Evolutionary conservation across 2,113 vertebrate genomes (phyloP), one percentile per base, ranked within the genome.

Genomic region (Tylochromis polylepis): DNA sequence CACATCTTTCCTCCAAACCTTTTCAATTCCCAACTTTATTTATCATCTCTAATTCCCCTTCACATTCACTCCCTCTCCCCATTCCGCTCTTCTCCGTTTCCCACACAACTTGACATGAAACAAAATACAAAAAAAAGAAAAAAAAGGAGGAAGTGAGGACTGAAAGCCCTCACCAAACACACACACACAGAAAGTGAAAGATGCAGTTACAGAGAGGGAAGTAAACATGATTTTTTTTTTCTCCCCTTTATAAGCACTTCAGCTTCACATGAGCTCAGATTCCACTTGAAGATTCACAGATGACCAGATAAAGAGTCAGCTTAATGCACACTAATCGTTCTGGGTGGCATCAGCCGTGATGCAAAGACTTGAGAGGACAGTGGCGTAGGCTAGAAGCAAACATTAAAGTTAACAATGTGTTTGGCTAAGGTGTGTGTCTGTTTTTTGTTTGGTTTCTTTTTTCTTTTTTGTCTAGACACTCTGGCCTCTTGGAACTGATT

Each of bases 31-130:
- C 6, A 31, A 43, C 75, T 36, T 88, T 59, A 88, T 83, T 81
- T 57, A 88, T 86, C 90, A 86, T 86, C 67, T 88, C 65, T 1
- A 80, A 82, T 88, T 81, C 83, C 78, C 46, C 81, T 78, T 88
- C 75, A 83, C 62, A 56, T 78, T 83, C 57, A 5, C 85, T 58
- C 49, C 11, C 46, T 85, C 59, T 59, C 82, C 70, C 8, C 27
- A 8, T 72, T 79, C 75, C 36, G 7, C 84, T 79, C 83, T 8
- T 53, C 22, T 12, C 56, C 3, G 14, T 60, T 57, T 86, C 81
- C 29, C 55, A 24, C 78, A 62, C 57, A 24, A 84, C 58, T 55
- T 38, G 14, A 53, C 38, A 24, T 56, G 5, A 58, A 75, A 82
- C 16, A 70, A 55, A 43, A 59, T 43, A 1, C 9, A 29, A 49